These are phyloP conservation scores for Drosophila limbata DNA, from an alignment of 2,888 invertebrate species.

Conservation along the genomic window DNA sequence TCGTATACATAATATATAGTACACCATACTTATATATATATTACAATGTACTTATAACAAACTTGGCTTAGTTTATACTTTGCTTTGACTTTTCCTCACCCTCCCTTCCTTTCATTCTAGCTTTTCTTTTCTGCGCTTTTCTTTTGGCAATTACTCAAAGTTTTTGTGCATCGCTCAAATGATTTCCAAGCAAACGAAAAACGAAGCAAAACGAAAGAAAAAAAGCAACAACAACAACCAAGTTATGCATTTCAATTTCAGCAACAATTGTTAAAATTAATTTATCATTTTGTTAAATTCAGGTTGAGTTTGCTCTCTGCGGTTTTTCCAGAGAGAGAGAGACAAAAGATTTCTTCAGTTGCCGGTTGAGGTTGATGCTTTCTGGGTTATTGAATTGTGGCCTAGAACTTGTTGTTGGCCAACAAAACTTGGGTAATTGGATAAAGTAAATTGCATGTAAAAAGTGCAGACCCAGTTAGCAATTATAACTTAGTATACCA, in stretches of 20 bases:
- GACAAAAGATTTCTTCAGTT: slow-evolving; percentile 34
- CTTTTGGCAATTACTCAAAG: slow-evolving; percentile 75
- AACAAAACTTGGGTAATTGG: slow-evolving; percentile 43
- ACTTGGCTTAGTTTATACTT: slow-evolving; percentile 49
- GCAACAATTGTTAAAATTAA: slow-evolving; percentile 69
- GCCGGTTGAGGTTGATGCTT: background rate
- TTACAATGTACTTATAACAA: slow-evolving; percentile 44
- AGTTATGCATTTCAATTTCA: slow-evolving; percentile 70
- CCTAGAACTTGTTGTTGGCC: slow-evolving; percentile 32
- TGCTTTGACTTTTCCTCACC: slow-evolving; percentile 20
- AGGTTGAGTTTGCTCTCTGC: slow-evolving; percentile 39
- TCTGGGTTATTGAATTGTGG: slow-evolving; percentile 39
- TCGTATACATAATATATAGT: slow-evolving; percentile 51
- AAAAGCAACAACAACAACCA: slow-evolving; percentile 20
- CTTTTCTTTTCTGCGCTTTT: slow-evolving; percentile 30
- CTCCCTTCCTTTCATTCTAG: background rate
- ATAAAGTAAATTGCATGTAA: slow-evolving; percentile 25
- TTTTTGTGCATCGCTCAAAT: slow-evolving; percentile 61
- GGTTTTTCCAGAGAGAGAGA: slow-evolving; percentile 6
- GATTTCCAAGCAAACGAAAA: slow-evolving; percentile 45
- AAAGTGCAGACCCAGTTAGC: background rate
- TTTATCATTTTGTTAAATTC: slow-evolving; percentile 56
- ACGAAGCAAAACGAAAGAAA: slow-evolving; percentile 21
- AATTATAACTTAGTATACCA: background rate
- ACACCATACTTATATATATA: slow-evolving; percentile 19